Evolutionary conservation across 1,140 invertebrate genomes (phyloP).

Genomic region (Apis laboriosa): DNA sequence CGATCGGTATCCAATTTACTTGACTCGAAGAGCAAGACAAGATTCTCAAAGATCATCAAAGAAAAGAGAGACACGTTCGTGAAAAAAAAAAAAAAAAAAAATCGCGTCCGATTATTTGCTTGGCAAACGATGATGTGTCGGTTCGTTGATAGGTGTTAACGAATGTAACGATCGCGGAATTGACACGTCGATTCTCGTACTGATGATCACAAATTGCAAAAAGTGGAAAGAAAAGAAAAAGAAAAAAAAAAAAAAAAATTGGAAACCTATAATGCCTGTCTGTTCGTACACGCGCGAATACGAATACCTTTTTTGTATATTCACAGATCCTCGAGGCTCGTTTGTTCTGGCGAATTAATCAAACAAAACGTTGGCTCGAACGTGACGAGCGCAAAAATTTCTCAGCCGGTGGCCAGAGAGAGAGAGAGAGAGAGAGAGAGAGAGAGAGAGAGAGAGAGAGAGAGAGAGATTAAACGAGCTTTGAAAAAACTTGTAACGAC

Average conservation of each 20-base stretch:
- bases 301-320: not conserved
- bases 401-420: slow-evolving; percentile 1
- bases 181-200: not conserved
- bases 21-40: too few relatives aligned
- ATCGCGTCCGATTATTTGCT: not conserved
- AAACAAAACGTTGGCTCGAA: not conserved
- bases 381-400: not conserved
- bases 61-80: too few relatives aligned
- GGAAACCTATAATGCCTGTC: not conserved
- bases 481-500: slow-evolving; percentile 61
- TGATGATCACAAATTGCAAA: not conserved
- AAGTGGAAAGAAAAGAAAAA: not conserved
- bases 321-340: not conserved
- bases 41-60: too few relatives aligned
- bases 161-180: slow-evolving; percentile 1
- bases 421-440: not conserved
- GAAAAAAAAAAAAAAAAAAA: not conserved
- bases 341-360: slow-evolving; percentile 3
- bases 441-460: not conserved
- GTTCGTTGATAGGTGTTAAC: not conserved
- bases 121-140: not conserved
- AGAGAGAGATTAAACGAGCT: slow-evolving; percentile 62
- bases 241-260: not conserved
- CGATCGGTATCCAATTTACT: too few relatives aligned
- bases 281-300: not conserved